Base-by-base conservation (phyloP, 2,113 vertebrate species). In the Cyprinus carpio region DNA sequence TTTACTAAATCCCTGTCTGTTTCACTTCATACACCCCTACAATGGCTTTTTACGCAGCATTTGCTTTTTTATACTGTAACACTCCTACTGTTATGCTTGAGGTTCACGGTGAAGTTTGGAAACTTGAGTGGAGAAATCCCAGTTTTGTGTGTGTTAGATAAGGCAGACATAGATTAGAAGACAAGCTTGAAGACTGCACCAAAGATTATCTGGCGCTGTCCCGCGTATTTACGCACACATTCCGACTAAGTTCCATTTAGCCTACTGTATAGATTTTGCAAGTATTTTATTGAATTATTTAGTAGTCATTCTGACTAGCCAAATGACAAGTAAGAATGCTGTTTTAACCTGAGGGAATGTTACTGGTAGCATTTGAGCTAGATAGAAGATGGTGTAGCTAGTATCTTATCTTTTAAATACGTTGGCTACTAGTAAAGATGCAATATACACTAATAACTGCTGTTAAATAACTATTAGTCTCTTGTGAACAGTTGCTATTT, bases 201-300 rank as follows among this genome's bases (percentile, higher is more conserved):
- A 84, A 87, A 87, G 78, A 89, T 89, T 87, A 87, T 86, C 85
- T 75, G 51, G 51, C 77, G 12, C 75, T 72, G 76, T 81, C 87
- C 80, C 75, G 34, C 31, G 16, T 23, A 46, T 78, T 83, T 77
- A 64, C 60, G 65, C 85, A 75, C 64, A 62, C 54, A 75, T 20
- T 80, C 75, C 20, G 75, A 69, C 76, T n/a, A 75, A 82, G 77
- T 81, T 79, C 74, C 85, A 75, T 79, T 29, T 75, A 40, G 5
- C 6, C 5, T 40, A 69, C 65, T 40, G 31, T 18, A 67, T 67
- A 25, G 15, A 34, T 34, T 69, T 69, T 69, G 16, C 29, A 20
- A 20, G 29, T 18, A 69, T 31, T 67, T 31, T 2, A 18, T 2
- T 34, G 29, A 67, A 67, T 34, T 34, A 20, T 34, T 0, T 20